A percentile compares a stretch with the other conserved stretches of the same genome.
Conservation (phyloP, 1,140 invertebrate genomes). For the Ooceraea biroi region DNA sequence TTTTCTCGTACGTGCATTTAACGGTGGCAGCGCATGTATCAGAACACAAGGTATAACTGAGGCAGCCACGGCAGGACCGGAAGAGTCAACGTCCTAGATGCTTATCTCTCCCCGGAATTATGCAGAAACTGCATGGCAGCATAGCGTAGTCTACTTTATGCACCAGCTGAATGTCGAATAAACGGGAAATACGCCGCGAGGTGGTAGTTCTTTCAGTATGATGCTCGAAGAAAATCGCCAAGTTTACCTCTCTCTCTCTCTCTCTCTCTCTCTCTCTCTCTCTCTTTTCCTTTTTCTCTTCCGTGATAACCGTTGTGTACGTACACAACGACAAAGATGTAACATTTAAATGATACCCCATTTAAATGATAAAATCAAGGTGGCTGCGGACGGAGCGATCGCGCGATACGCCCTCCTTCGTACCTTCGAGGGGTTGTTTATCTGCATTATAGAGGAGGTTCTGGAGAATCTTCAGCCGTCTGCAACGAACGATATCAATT, state of each 20-base stretch:
- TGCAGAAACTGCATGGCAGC: conserved; percentile 60
- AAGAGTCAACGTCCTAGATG: conserved; percentile 59
- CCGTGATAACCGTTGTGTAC: neutral
- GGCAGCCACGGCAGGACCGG: conserved; percentile 41
- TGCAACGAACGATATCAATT: conserved; percentile 56
- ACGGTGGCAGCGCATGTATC: conserved; percentile 23
- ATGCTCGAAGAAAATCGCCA: conserved; percentile 49
- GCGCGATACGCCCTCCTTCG: neutral
- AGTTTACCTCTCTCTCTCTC: conserved; percentile 19
- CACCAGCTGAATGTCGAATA: conserved; percentile 54
- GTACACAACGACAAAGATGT: neutral
- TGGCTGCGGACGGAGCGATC: neutral
- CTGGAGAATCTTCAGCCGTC: conserved; percentile 40
- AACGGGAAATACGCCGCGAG: conserved; percentile 43
- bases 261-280: no score
- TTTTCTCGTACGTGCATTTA: conserved; percentile 42
- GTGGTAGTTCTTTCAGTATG: conserved; percentile 16
- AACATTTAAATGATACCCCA: conserved; percentile 47
- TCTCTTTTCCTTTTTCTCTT: neutral
- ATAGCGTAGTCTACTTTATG: conserved; percentile 49
- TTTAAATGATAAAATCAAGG: conserved; percentile 57
- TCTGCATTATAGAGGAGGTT: conserved; percentile 60
- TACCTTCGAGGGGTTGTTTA: conserved; percentile 47
- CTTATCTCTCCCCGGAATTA: conserved; percentile 56
- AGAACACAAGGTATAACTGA: conserved; percentile 22